A percentile compares a stretch with the other conserved stretches of the same genome.
Evolutionary conservation across 2,888 invertebrate species (phyloP).

Genomic region (Andrena hattorfiana): DNA sequence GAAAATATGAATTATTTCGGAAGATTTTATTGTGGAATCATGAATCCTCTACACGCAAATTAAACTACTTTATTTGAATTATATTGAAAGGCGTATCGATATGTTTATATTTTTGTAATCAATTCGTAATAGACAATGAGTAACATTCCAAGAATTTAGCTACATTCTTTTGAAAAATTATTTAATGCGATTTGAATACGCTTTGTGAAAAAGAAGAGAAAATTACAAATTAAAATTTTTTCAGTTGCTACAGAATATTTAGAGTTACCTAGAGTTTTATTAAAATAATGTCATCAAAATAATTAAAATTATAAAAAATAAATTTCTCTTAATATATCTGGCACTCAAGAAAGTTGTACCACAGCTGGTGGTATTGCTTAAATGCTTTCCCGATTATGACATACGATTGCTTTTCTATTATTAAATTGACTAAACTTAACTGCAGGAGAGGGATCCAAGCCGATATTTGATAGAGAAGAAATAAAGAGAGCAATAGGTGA

Average conservation of each 20-base stretch:
- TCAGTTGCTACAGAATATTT: no score
- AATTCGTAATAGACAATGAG: no score
- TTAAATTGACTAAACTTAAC: constrained; percentile 15
- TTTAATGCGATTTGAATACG: no score
- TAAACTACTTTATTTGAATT: neutral
- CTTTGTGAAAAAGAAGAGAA: no score
- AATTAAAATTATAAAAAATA: neutral
- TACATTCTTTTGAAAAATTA: no score
- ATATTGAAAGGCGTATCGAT: no score
- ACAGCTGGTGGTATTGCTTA: constrained; percentile 17
- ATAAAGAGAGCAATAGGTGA: neutral
- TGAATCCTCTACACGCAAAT: neutral
- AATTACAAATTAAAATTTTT: no score
- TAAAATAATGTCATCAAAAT: no score
- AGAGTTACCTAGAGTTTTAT: no score
- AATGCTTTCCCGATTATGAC: no score
- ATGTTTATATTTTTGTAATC: no score
- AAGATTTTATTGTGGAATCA: constrained; percentile 16
- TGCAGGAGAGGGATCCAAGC: constrained; percentile 75
- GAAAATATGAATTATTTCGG: constrained; percentile 16
- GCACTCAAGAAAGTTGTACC: constrained; percentile 43
- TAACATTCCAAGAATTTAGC: no score
- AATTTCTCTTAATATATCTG: constrained; percentile 6
- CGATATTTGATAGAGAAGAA: constrained; percentile 21
- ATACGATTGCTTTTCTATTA: constrained; percentile 5